Conservation (phyloP, 2,888 invertebrate species). For the Archips crataeganus region DNA sequence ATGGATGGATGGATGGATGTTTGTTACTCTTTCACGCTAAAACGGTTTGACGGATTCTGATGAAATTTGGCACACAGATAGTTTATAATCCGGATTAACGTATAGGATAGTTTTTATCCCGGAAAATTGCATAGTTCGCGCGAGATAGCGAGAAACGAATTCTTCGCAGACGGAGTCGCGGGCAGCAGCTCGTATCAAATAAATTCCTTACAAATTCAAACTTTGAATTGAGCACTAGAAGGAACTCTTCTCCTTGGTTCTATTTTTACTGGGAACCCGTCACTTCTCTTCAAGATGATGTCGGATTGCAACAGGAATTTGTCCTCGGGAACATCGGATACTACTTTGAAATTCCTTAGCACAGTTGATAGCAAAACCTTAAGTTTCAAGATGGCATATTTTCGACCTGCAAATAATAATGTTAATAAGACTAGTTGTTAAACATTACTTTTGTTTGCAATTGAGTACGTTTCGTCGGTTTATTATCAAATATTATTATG, state of each 20-base stretch:
- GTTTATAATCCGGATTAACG: too few relatives aligned
- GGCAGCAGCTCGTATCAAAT: too few relatives aligned
- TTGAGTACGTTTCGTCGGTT: background rate
- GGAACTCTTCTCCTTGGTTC: slow-evolving; percentile 85
- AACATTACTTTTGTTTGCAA: background rate
- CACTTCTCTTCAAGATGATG: slow-evolving; percentile 90
- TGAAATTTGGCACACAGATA: too few relatives aligned
- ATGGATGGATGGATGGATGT: too few relatives aligned
- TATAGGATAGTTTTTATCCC: too few relatives aligned
- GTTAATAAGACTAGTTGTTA: background rate
- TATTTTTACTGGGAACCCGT: slow-evolving; percentile 89
- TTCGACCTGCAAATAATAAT: slow-evolving; percentile 84
- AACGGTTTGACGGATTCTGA: too few relatives aligned
- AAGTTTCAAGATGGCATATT: slow-evolving; percentile 92
- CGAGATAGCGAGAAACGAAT: too few relatives aligned
- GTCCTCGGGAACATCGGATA: slow-evolving; percentile 87
- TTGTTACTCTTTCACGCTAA: too few relatives aligned
- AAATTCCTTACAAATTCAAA: too few relatives aligned
- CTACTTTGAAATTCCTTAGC: slow-evolving; percentile 88
- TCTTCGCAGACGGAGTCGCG: too few relatives aligned
- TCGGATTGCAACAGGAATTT: slow-evolving; percentile 90
- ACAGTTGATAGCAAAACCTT: slow-evolving; percentile 91
- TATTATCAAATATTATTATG: too few relatives aligned
- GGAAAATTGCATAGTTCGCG: too few relatives aligned
- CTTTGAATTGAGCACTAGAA: slow-evolving; percentile 44